Evolutionary conservation across 2,797 vertebrate species (phyloP).

Genomic region (Threskiornis aethiopicus): DNA sequence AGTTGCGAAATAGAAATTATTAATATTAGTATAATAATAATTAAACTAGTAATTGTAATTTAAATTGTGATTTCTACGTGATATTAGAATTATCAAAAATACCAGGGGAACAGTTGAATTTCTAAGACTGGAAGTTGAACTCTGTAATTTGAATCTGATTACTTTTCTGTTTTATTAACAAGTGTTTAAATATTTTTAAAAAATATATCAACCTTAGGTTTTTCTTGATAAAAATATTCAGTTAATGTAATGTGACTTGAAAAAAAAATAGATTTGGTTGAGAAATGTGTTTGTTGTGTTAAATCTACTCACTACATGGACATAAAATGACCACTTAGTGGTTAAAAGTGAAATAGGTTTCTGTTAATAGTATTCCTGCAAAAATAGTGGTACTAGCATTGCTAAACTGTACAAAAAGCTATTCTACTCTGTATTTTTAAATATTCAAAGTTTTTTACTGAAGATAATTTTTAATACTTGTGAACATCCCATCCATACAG

Average conservation of each 20-base stretch:
- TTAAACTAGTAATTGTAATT: neutral
- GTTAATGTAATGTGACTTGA: neutral
- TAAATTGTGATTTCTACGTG: neutral
- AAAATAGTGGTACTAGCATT: neutral
- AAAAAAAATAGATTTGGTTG: neutral
- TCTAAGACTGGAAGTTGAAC: neutral
- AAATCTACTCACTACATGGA: neutral
- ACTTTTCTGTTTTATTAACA: neutral
- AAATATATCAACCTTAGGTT: neutral
- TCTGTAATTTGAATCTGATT: neutral
- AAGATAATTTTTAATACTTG: neutral
- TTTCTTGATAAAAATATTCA: neutral
- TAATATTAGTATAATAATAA: neutral
- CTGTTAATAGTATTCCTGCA: neutral
- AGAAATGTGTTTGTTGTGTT: neutral
- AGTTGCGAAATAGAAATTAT: neutral
- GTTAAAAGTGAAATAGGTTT: conserved; percentile 31
- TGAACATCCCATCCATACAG: neutral
- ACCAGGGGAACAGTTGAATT: neutral
- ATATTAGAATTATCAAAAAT: neutral
- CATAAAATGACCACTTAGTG: neutral
- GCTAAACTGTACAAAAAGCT: neutral
- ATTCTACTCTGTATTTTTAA: neutral
- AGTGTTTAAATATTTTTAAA: neutral
- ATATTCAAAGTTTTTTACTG: neutral